Evolutionary conservation across 2,797 vertebrate genomes (phyloP).

Genomic region (Anguilla pacifica): DNA sequence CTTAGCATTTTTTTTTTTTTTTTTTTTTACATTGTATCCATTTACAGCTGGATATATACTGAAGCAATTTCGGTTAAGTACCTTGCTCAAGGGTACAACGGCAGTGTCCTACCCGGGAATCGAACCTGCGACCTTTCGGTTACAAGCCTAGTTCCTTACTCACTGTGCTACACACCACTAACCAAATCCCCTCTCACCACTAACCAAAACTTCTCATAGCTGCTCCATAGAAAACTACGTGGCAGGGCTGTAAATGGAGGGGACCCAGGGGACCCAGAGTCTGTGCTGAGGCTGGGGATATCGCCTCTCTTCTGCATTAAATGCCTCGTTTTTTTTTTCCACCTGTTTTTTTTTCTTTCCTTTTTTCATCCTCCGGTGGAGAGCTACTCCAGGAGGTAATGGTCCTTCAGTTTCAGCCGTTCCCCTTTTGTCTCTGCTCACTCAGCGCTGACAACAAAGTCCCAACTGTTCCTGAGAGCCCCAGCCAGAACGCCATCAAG

Average conservation of each 20-base stretch:
- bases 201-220: neutral
- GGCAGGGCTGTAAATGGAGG: constrained; percentile 33
- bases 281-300: neutral
- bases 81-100: too few relatives aligned
- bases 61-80: too few relatives aligned
- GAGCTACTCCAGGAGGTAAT: constrained; percentile 61
- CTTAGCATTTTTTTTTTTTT: too few relatives aligned
- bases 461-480: constrained; percentile 20
- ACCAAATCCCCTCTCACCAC: too few relatives aligned
- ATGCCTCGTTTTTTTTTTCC: constrained; percentile 10
- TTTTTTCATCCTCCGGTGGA: constrained; percentile 46
- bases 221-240: constrained; percentile 24
- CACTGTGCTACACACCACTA: too few relatives aligned
- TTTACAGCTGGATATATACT: too few relatives aligned
- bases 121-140: neutral
- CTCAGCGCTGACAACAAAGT: constrained; percentile 26
- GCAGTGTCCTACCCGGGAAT: too few relatives aligned
- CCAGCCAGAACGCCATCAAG: neutral
- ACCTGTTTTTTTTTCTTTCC: constrained; percentile 14
- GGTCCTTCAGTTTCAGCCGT: constrained; percentile 46
- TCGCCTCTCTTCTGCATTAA: constrained; percentile 22
- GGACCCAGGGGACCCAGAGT: neutral
- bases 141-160: too few relatives aligned
- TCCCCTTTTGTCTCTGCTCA: constrained; percentile 36
- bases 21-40: too few relatives aligned